Evolutionary conservation across 2,888 invertebrate species (phyloP).

Genomic region (Peribatodes rhomboidaria): DNA sequence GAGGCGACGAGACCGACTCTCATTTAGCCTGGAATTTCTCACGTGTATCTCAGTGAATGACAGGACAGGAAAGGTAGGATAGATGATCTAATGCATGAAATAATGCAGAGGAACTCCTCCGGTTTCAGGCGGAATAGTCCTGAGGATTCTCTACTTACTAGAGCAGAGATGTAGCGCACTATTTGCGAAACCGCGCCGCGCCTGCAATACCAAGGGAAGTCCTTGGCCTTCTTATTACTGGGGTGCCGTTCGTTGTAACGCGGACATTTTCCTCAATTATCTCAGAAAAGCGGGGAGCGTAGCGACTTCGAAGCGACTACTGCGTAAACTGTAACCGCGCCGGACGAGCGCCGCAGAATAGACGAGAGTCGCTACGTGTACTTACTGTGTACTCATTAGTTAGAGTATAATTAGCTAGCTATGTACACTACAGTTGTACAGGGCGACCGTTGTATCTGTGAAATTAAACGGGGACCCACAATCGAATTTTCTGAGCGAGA

Average conservation of each 20-base stretch:
- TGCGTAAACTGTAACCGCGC: conserved; percentile 1
- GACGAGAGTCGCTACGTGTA: neutral
- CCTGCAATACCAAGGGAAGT: conserved; percentile 17
- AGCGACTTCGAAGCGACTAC: conserved; percentile 5
- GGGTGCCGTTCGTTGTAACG: conserved; percentile 16
- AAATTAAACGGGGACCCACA: neutral
- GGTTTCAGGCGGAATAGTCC: too few relatives aligned
- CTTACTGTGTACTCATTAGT: conserved; percentile 13
- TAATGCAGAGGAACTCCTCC: too few relatives aligned
- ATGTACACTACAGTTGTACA: neutral
- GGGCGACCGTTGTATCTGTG: neutral
- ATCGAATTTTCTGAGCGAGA: neutral
- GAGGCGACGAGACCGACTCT: too few relatives aligned
- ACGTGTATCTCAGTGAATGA: too few relatives aligned
- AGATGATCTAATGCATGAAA: too few relatives aligned
- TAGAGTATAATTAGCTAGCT: conserved; percentile 12
- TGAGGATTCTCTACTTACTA: neutral
- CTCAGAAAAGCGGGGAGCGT: conserved; percentile 25
- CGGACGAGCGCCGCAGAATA: conserved; percentile 6
- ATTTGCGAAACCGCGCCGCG: conserved; percentile 1
- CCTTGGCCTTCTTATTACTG: conserved; percentile 31
- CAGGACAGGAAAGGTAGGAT: too few relatives aligned
- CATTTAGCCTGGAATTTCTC: too few relatives aligned
- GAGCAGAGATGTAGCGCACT: conserved; percentile 5
- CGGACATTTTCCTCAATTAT: conserved; percentile 38